Evolutionary conservation across 2,797 vertebrate genomes (phyloP), one percentile per base, ranked within the genome.

Genomic region (Gastrophryne carolinensis): DNA sequence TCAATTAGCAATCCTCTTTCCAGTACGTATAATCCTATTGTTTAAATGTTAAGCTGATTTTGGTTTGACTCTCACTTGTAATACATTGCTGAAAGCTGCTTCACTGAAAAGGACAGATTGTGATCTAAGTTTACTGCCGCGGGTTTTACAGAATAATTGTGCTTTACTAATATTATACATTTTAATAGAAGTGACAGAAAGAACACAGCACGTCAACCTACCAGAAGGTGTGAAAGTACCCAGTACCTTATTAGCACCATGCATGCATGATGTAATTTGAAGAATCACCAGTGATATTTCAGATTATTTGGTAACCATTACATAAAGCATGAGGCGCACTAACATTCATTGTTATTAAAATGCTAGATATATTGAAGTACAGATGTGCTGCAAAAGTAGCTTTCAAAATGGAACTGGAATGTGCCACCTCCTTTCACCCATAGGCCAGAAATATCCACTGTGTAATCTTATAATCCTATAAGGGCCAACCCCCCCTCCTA

Each of bases 1-100:
- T 71, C 72, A 56, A 72, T 78, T 71, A 78, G 75, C 60, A 65
- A 58, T 78, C 60, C 67, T 71, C 75, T 58, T 62, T 78, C 53
- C 60, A 65, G 19, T 68, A 57, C 50, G 9, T 27, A 58, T 64
- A 72, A 78, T 78, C 67, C 60, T 56, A 78, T 72, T 78, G 66
- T 64, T 78, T 72, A 49, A 71, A 65, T 44, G 29, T 21, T 78
- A 65, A 78, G 67, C 67, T 58, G 60, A 71, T 65, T 78, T 64
- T 47, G 19, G 17, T 53, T 52, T 50, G 37, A 60, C 44, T 60
- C 54, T 68, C 37, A 58, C 47, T 57, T 61, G 61, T 35, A 52
- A 75, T 68, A 50, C 27, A 41, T 23, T 53, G 64, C 53, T 61
- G 30, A 35, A 67, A 60, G 39, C 3, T 32, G 34, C 61, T 73